These are phyloP conservation scores for Ptiloglossa arizonensis DNA, from an alignment of 1,140 invertebrate genomes.

Conservation along the genomic window DNA sequence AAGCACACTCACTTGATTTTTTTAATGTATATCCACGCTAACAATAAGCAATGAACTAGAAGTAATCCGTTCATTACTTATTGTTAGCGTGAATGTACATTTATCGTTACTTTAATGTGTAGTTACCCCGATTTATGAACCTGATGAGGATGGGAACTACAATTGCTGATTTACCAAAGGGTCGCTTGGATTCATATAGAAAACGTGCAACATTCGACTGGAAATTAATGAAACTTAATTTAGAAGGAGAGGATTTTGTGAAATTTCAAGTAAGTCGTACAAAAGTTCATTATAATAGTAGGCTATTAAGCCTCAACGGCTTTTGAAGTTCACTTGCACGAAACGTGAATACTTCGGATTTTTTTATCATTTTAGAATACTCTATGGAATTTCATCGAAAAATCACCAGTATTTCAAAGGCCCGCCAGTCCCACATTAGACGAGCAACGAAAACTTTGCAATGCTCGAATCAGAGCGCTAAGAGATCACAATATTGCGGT, in stretches of 20 bases:
- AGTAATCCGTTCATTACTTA: too few species aligned
- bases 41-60: too few species aligned
- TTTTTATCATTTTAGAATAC: conserved; percentile 85
- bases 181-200: conserved; percentile 89
- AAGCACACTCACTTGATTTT: conserved; percentile 17
- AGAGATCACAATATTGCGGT: conserved; percentile 82
- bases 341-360: conserved; percentile 17
- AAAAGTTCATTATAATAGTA: neutral
- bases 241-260: conserved; percentile 85
- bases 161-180: conserved; percentile 84
- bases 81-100: too few species aligned
- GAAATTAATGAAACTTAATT: conserved; percentile 89
- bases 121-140: neutral
- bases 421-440: conserved; percentile 84
- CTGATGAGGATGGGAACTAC: conserved; percentile 56
- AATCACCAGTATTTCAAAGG: conserved; percentile 90
- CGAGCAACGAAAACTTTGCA: conserved; percentile 86
- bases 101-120: neutral
- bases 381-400: conserved; percentile 90
- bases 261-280: conserved; percentile 81
- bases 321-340: too few species aligned
- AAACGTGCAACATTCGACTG: conserved; percentile 91
- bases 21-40: conserved; percentile 67
- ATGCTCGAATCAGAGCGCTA: conserved; percentile 83
- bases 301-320: too few species aligned